Evolutionary conservation across 2,797 vertebrate species (phyloP).

Genomic region (Acanthornis magna): DNA sequence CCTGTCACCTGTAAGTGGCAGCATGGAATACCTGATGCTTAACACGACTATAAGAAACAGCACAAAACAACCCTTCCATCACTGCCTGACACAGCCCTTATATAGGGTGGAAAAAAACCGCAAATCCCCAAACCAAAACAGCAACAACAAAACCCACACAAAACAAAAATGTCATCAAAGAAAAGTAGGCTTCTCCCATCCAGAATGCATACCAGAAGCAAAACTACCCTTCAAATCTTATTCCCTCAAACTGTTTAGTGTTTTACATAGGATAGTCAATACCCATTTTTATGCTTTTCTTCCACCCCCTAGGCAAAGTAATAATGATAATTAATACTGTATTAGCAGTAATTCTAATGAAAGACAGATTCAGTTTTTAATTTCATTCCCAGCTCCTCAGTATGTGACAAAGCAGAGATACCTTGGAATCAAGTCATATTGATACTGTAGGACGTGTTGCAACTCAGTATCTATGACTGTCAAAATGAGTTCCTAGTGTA

Average conservation of each 20-base stretch:
- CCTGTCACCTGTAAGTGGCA: constrained; percentile 79
- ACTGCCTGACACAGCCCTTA: background rate
- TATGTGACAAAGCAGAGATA: background rate
- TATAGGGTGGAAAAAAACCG: background rate
- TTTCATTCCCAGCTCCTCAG: background rate
- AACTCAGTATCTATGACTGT: background rate
- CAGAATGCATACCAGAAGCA: background rate
- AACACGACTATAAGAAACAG: background rate
- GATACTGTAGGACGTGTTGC: background rate
- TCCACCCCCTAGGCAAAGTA: background rate
- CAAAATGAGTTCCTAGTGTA: background rate
- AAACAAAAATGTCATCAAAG: background rate
- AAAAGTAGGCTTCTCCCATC: background rate
- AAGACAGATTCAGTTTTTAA: background rate
- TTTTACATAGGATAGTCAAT: background rate
- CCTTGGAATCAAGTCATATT: background rate
- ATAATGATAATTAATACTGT: background rate
- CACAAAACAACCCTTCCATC: background rate
- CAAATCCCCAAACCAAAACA: background rate
- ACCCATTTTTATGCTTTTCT: background rate
- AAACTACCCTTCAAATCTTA: background rate
- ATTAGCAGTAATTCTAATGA: background rate
- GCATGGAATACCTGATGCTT: background rate
- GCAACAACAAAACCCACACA: background rate
- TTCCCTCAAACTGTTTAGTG: background rate